phyloP scores from a whole-genome alignment of 2,113 vertebrate species.

The Alethe castanea region DNA sequence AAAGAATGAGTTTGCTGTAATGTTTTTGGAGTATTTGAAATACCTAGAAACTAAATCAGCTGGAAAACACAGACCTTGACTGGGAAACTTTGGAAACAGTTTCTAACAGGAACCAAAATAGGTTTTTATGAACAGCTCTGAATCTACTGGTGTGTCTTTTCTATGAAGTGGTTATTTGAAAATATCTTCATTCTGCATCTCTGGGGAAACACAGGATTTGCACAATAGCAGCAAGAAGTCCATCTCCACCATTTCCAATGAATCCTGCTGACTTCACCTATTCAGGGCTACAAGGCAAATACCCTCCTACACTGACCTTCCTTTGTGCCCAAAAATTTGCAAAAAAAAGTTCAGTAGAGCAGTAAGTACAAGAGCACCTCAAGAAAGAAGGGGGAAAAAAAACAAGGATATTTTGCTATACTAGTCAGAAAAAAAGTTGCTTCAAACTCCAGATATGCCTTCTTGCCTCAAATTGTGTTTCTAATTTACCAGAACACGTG shows the following conservation, averaged over 20 bases:
- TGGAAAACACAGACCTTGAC: background rate
- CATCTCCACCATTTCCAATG: background rate
- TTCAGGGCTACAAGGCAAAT: fast-evolving
- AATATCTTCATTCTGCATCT: background rate
- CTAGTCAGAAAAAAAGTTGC: background rate
- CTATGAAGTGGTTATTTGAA: background rate
- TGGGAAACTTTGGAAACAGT: background rate
- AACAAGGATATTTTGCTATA: background rate
- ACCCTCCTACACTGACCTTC: background rate
- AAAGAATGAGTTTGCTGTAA: background rate
- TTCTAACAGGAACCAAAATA: background rate
- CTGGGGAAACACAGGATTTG: background rate
- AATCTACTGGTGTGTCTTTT: fast-evolving
- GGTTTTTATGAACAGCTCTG: background rate
- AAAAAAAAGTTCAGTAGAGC: background rate
- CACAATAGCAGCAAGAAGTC: background rate
- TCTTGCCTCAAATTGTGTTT: background rate
- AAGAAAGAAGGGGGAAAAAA: fast-evolving
- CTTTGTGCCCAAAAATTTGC: background rate
- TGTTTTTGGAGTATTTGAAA: constrained; percentile 30
- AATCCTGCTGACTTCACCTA: background rate
- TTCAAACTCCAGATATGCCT: background rate
- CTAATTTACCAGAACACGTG: background rate
- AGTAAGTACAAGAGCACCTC: background rate
- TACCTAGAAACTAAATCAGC: constrained; percentile 2